phyloP scores from a whole-genome alignment of 2,797 vertebrate genomes.

The Microctenopoma lineatum region DNA sequence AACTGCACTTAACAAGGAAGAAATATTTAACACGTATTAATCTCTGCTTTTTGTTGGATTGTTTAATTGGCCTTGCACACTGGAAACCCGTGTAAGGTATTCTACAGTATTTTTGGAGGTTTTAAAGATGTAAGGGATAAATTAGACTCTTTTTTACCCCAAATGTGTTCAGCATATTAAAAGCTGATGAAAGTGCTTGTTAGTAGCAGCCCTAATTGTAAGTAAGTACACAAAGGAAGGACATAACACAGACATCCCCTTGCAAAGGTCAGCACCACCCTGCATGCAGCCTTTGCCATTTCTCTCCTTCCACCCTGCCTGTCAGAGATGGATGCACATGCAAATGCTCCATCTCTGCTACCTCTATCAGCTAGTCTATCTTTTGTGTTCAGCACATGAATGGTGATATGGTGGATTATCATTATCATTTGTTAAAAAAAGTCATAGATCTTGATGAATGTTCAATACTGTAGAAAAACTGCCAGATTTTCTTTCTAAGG shows the following conservation, averaged over 20 bases:
- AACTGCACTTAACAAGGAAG: background rate
- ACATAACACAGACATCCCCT: slow-evolving; percentile 33
- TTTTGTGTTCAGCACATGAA: slow-evolving; percentile 4
- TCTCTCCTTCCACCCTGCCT: slow-evolving; percentile 15
- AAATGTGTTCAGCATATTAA: slow-evolving; percentile 1
- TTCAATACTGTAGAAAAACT: background rate
- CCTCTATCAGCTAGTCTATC: slow-evolving; percentile 16
- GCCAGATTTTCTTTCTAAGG: background rate
- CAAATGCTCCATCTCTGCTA: slow-evolving; percentile 8
- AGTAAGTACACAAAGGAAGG: slow-evolving; percentile 21
- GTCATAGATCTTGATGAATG: background rate
- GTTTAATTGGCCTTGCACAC: background rate
- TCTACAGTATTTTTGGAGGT: background rate
- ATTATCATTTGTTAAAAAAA: background rate
- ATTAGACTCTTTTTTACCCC: background rate
- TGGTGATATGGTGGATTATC: background rate
- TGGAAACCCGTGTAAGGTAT: background rate
- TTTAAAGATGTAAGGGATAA: background rate
- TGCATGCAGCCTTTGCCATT: slow-evolving; percentile 37
- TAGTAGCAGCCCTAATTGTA: slow-evolving; percentile 10
- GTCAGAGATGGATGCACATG: slow-evolving; percentile 37
- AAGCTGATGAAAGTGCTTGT: background rate
- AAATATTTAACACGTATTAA: no score
- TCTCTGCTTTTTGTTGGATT: no score
- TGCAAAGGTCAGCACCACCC: slow-evolving; percentile 57